Evolutionary conservation across 2,888 invertebrate genomes (phyloP), one percentile per base, ranked within the genome.

Genomic region (Spicauda simplicius): DNA sequence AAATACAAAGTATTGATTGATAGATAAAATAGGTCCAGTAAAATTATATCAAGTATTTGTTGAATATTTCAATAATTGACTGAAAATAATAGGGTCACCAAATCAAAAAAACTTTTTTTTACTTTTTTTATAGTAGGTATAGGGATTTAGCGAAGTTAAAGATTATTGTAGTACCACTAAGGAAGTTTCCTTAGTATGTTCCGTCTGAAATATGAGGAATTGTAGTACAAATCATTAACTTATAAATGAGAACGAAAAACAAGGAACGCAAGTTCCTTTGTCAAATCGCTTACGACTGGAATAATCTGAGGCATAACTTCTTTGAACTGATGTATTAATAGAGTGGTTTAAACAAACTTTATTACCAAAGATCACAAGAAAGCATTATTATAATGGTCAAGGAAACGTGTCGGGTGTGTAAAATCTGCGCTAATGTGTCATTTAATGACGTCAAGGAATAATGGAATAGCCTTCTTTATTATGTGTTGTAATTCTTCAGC

Each of bases 331-430:
- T 69, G 72, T 80, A 82, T 84, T 82, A 81, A 83, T 81, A 81
- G 85, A 71, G 69, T 71, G 70, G 69, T 70, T 70, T 64, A 77
- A 75, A 76, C 75, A 76, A 76, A 82, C 75, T 86, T 86, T 85
- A 86, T 80, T 72, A 74, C 81, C 67, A 64, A 73, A 76, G 71
- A 85, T 83, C 84, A 84, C 79, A 85, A 71, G 78, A 75, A 78
- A 80, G 78, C 79, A 80, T 60, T 48, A 82, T 81, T 73, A 78
- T 82, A 77, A 83, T 79, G 76, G 73, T 72, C 76, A 77, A 84
- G 85, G 84, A 85, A 86, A 84, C 74, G 78, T 75, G 70, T 70
- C 56, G 69, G 61, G 59, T 14, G 80, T 81, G 81, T 85, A 80
- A 83, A 85, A 83, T 81, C 67, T 61, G 64, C 73, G 69, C 71